Base-by-base conservation (phyloP, 2,888 invertebrate species). In the Cynaeus angustus region DNA sequence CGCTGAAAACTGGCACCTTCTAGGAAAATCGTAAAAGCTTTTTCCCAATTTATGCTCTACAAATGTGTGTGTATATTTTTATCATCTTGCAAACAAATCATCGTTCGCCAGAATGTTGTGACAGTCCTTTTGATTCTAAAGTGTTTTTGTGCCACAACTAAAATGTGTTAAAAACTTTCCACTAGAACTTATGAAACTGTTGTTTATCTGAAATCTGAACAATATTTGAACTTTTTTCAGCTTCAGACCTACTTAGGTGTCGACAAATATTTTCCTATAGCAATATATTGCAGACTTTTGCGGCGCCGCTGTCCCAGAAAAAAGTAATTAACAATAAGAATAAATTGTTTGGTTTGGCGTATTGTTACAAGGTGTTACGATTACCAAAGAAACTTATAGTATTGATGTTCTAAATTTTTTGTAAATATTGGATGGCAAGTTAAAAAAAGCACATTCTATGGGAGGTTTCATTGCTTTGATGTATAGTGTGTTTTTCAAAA, bases 171-270 rank as follows among this genome's bases (percentile, higher is more conserved):
- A 41, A 41, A 33, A 12, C n/a, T 41, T 41, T 41, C 41, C 41
- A 41, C 41, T 41, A 21, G 12, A 41, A 41, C 7, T 41, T 41
- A 41, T 41, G 41, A 41, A 41, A 41, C 41, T 7, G 33, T 41
- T 41, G 41, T 41, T 41, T 41, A 41, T 41, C n/a, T 1, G 41
- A 41, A 41, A 13, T 41, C 41, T 13, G 41, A 13, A 41, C 41
- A 41, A 41, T 41, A 41, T 41, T 41, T 41, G 41, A 12, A 41
- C 41, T 41, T 41, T 41, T 41, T 41, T 41, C 41, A 41, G 41
- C 12, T 12, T 7, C 10, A 41, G 41, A 41, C 41, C 41, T 41
- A 41, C 41, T 41, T 41, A 41, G 21, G 21, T 41, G 13, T 41
- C 13, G n/a, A 41, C 41, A 41, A 41, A 41, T 41, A 41, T 41